Evolutionary conservation across 2,888 invertebrate species (phyloP).

Genomic region (Entomobrya multifasciata): DNA sequence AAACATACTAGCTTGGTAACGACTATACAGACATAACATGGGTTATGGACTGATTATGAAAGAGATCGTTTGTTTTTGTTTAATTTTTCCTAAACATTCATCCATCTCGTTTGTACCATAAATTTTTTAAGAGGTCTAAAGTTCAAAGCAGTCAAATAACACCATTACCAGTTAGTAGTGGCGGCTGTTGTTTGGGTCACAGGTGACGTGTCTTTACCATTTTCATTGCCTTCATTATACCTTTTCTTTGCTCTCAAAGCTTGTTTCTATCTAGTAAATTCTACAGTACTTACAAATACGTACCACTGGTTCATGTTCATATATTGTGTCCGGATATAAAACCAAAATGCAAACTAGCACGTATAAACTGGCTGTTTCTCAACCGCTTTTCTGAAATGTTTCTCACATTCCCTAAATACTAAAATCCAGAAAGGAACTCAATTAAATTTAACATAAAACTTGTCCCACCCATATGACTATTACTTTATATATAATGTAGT

Average conservation of each 20-base stretch:
- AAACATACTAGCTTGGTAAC: too few species aligned
- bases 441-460: constrained; percentile 35
- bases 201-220: constrained; percentile 60
- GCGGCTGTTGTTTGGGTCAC: constrained; percentile 8
- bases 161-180: not conserved
- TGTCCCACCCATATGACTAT: constrained; percentile 12
- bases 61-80: constrained; percentile 3
- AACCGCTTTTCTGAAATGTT: not conserved
- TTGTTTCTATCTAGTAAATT: too few species aligned
- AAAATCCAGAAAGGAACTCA: not conserved
- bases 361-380: not conserved
- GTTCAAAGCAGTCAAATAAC: too few species aligned
- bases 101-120: too few species aligned
- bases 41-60: not conserved
- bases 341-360: not conserved
- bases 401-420: not conserved
- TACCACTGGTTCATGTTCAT: not conserved
- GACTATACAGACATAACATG: too few species aligned
- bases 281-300: not conserved
- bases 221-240: constrained; percentile 44
- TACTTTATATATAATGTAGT: too few species aligned
- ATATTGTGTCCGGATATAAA: not conserved
- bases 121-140: not conserved
- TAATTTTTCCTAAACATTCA: not conserved
- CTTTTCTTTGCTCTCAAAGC: not conserved